Evolutionary conservation across 64 coral and sea anemone genomes (phyloP), one percentile per base, ranked within the genome.

Genomic region (Catalaphyllia jardinei): DNA sequence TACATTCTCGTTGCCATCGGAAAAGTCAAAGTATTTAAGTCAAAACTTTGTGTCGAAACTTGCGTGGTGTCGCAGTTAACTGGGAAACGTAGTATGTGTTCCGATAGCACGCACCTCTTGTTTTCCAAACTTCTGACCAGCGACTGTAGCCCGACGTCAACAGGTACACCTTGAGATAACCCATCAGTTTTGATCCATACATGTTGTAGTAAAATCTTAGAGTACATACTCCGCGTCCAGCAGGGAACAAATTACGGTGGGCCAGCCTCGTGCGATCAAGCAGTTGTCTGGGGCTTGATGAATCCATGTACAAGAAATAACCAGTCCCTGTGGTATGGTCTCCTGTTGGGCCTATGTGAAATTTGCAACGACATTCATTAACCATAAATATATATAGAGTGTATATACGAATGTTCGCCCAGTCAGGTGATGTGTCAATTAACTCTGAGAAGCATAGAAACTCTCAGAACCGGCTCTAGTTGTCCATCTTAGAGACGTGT

Each of bases 181-280:
- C 94, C 94, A 96, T 96, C 57, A 69, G 76, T 22, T 62, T 73
- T 11, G 94, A 96, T 17, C 94, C 94, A 31, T 93, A 96, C 94
- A 96, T 96, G 78, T 93, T 93, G 76, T 96, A 96, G 85, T 82
- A 96, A 51, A 96, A 96, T 27, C 94, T 72, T 29, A 96, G 80
- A 18, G 82, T 96, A 38, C 94, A 96, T 5, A 96, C 91, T 14
- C 94, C 94, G 55, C 49, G 80, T 9, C 94, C 84, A n/a, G 31
- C 35, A 30, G 94, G 94, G 42, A 90, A 96, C 1, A 20, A 4
- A 0, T 27, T 77, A 4, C 0, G 1, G 20, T 50, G 86, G 25
- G 22, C 12, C 13, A 96, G 17, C 60, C 84, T 88, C 27, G 94
- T 76, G 39, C 82, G 71, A 78, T 96, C 94, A 50, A 62, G 87